These are phyloP conservation scores for Caenorhabditis afra DNA, from an alignment of 2,888 invertebrate species.

Conservation along the genomic window DNA sequence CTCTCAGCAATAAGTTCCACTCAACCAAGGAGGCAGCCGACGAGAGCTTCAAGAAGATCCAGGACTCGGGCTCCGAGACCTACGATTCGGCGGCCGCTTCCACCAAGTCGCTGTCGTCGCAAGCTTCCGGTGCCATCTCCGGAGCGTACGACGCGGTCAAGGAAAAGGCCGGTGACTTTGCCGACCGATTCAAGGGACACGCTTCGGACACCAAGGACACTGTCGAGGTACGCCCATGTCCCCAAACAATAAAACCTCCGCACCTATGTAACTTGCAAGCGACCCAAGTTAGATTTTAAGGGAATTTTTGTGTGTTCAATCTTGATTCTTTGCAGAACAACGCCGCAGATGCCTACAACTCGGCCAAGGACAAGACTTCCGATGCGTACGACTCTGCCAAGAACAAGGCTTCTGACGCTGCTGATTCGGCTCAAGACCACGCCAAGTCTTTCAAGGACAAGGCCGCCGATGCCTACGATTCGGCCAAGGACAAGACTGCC, in stretches of 20 bases:
- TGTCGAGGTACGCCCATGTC: background rate
- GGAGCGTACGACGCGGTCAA: slow-evolving; percentile 16
- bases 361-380: slow-evolving; percentile 29
- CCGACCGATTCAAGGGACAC: slow-evolving; percentile 11
- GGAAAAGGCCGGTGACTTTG: background rate
- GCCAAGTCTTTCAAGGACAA: background rate
- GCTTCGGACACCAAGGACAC: background rate
- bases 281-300: too few relatives aligned
- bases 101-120: background rate
- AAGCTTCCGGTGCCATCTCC: slow-evolving; percentile 24
- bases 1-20: background rate
- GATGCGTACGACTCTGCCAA: slow-evolving; percentile 27
- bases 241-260: too few relatives aligned
- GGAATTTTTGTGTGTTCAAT: too few relatives aligned
- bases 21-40: slow-evolving; percentile 10
- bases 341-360: slow-evolving; percentile 14
- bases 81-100: background rate
- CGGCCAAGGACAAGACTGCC: slow-evolving; percentile 20
- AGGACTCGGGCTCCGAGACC: slow-evolving; percentile 1
- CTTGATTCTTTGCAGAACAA: slow-evolving; percentile 16
- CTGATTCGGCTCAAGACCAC: slow-evolving; percentile 12
- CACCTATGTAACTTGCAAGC: too few relatives aligned
- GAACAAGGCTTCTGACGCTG: slow-evolving; percentile 23
- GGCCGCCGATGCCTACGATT: slow-evolving; percentile 19
- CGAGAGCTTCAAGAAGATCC: background rate